These are phyloP conservation scores for Pteruthius melanotis DNA, from an alignment of 2,113 vertebrate genomes.

Conservation along the genomic window DNA sequence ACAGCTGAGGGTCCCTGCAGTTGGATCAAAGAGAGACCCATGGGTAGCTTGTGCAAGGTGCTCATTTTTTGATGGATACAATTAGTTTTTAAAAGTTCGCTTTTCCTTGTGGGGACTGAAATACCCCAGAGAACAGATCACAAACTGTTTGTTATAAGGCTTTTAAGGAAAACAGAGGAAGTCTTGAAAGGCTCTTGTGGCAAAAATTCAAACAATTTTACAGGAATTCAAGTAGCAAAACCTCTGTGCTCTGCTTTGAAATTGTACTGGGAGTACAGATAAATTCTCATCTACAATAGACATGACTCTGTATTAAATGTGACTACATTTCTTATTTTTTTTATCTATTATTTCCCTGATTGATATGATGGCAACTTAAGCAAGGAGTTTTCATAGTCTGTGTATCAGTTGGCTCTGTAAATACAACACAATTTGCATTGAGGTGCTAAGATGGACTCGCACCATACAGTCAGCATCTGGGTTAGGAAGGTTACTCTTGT, in stretches of 20 bases:
- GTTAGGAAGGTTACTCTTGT: background rate
- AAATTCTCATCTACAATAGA: background rate
- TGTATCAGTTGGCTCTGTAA: background rate
- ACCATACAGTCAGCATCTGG: background rate
- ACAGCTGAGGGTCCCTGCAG: background rate
- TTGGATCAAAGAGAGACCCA: fast-evolving
- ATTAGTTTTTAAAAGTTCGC: background rate
- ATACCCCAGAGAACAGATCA: background rate
- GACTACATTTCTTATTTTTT: background rate
- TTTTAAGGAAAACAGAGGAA: background rate
- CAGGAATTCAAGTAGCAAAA: background rate
- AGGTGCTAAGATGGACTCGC: background rate
- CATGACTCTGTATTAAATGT: background rate
- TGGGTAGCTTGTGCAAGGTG: background rate
- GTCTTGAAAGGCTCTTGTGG: background rate
- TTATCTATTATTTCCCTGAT: background rate
- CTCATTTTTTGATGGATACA: background rate
- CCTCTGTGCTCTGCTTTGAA: background rate
- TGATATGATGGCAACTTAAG: background rate
- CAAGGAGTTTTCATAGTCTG: background rate
- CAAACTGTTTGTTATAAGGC: background rate
- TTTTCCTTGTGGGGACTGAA: background rate
- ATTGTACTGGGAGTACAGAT: background rate
- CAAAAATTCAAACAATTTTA: background rate
- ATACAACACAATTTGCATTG: background rate